These are phyloP conservation scores for Pogonus chalceus DNA, from an alignment of 1,140 invertebrate genomes.

Conservation along the genomic window DNA sequence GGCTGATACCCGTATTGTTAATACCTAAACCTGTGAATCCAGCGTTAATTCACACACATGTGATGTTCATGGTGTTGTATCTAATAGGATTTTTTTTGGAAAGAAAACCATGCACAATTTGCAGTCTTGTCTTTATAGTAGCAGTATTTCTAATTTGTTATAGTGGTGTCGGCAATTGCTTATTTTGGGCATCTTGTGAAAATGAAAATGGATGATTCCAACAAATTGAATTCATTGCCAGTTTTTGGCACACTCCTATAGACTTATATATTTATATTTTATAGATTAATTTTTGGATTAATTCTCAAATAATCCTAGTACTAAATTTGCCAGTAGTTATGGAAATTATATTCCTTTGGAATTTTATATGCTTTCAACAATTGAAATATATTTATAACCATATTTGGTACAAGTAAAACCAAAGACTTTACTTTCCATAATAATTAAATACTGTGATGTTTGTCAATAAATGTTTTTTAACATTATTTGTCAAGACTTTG, in stretches of 20 bases:
- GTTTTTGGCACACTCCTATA: background rate
- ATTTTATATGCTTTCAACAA: background rate
- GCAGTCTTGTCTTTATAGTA: conserved; percentile 84
- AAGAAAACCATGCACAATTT: conserved; percentile 93
- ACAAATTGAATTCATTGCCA: background rate
- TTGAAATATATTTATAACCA: background rate
- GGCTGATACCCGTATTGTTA: conserved; percentile 90
- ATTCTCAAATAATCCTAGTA: no score
- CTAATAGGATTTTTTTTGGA: conserved; percentile 90
- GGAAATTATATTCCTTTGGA: background rate
- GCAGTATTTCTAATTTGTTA: conserved; percentile 92
- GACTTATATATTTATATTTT: background rate
- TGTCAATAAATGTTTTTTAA: background rate
- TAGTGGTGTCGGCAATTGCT: conserved; percentile 87
- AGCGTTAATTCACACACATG: conserved; percentile 87
- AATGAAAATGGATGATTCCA: conserved; percentile 43
- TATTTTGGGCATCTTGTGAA: conserved; percentile 78
- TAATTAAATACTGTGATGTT: conserved; percentile 1
- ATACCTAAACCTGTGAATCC: conserved; percentile 96
- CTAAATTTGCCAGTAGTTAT: background rate
- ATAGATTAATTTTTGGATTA: background rate
- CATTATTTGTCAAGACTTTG: background rate
- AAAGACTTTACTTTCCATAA: background rate
- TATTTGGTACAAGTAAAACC: background rate
- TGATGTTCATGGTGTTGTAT: conserved; percentile 93